Base-by-base conservation (phyloP, 2,797 vertebrate genomes). In the Dallia pectoralis region DNA sequence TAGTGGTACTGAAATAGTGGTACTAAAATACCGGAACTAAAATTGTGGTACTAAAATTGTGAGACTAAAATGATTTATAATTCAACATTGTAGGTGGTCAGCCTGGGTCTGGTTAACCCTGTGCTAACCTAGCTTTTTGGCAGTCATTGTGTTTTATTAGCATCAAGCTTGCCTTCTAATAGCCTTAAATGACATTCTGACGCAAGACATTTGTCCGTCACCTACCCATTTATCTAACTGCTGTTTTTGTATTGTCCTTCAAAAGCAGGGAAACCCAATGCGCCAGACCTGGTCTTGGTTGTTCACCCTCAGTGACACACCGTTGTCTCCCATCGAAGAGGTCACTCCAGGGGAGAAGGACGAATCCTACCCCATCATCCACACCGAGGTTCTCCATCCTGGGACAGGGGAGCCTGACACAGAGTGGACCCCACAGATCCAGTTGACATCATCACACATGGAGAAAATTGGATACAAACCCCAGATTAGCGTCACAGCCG, bases 401-500 rank as follows among this genome's bases (percentile, higher is more conserved):
- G 62, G 14, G n/a, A 64, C 15, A 14, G 2, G 3, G 73, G 75
- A 25, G 32, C 11, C 40, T 44, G 40, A 44, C 40, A 19, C n/a
- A 68, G 15, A n/a, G 2, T 3, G 72, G 74, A 25, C 29, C 18
- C 2, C 8, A 36, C 77, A 14, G 69, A 75, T 7, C n/a, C 49
- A 0, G 51, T 33, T 73, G 70, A 59, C 0, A 15, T 51, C 7
- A 9, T 74, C 67, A 25, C n/a, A 25, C 3, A 67, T 33, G 22
- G 22, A 66, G 63, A 82, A 76, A 18, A 71, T 80, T 0, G 84
- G 85, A 47, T 98, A 98, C 85, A 95, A 92, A 69, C 95, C 96
- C 0, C 96, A 98, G 78, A 73, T 76, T 69, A 81, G 80, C 0
- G 1, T 15, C 0, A 2, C 48, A 72, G 53, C 22, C 4, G 63